Conservation (phyloP, 2,113 vertebrate genomes). For the Egretta garzetta region DNA sequence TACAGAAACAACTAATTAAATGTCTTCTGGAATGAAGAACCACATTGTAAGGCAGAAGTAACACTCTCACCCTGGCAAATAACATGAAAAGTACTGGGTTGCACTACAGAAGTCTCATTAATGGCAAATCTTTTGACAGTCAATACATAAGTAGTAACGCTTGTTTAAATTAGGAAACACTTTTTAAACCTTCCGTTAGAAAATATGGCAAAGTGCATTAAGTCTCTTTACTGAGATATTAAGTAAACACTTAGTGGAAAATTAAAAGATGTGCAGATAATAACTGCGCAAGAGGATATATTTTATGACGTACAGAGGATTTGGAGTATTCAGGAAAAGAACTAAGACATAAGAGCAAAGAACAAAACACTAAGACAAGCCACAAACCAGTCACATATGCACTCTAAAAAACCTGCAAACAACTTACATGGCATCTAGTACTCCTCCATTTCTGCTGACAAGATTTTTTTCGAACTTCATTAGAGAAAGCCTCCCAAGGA, state of each 20-base stretch:
- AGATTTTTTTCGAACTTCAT: not conserved
- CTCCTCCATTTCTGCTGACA: not conserved
- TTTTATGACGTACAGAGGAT: not conserved
- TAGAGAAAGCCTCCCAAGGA: not conserved
- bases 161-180: not conserved
- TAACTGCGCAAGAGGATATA: not conserved
- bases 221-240: not conserved
- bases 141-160: not conserved
- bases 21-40: not conserved
- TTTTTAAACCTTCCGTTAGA: not conserved
- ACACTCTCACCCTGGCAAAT: not conserved
- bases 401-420: not conserved
- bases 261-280: not conserved
- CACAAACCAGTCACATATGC: accelerated
- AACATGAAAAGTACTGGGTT: not conserved
- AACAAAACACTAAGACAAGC: not conserved
- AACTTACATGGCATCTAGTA: not conserved
- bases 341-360: not conserved
- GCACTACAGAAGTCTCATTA: not conserved
- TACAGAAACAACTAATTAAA: not conserved
- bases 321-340: not conserved
- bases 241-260: not conserved
- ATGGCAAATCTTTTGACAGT: not conserved
- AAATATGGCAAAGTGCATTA: not conserved
- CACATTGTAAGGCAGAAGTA: not conserved